phyloP scores from a whole-genome alignment of 2,797 vertebrate genomes.

The Hoplostethus mediterraneus region DNA sequence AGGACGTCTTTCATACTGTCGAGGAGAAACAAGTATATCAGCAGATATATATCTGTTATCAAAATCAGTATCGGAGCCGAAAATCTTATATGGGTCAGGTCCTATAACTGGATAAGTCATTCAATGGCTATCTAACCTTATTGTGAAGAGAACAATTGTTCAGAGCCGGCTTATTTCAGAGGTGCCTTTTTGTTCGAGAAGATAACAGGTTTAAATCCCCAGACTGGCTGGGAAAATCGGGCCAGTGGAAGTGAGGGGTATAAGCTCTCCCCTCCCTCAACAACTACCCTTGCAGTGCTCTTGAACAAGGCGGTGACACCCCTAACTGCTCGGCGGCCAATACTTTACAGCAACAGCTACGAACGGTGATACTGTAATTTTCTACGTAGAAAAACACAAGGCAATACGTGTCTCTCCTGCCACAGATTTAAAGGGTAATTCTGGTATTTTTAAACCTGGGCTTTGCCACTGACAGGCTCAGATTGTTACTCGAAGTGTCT shows the following conservation, averaged over 20 bases:
- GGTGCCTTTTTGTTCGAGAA: not conserved
- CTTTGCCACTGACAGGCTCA: no score
- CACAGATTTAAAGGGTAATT: not conserved
- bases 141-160: slow-evolving; percentile 22
- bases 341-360: not conserved
- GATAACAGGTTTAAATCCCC: not conserved
- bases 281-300: not conserved
- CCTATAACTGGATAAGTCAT: slow-evolving; percentile 43
- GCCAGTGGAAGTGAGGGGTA: not conserved
- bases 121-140: slow-evolving; percentile 34
- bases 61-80: no score
- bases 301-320: not conserved
- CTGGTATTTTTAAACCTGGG: no score
- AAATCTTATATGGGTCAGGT: no score
- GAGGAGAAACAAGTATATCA: no score
- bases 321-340: not conserved
- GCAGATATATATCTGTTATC: no score
- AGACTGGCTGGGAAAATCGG: not conserved
- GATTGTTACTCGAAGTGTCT: no score
- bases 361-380: not conserved
- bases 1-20: no score
- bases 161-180: not conserved
- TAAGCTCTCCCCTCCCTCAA: not conserved
- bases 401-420: not conserved
- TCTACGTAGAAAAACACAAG: not conserved